Base-by-base conservation (phyloP, 2,113 vertebrate species). In the Antennarius striatus region DNA sequence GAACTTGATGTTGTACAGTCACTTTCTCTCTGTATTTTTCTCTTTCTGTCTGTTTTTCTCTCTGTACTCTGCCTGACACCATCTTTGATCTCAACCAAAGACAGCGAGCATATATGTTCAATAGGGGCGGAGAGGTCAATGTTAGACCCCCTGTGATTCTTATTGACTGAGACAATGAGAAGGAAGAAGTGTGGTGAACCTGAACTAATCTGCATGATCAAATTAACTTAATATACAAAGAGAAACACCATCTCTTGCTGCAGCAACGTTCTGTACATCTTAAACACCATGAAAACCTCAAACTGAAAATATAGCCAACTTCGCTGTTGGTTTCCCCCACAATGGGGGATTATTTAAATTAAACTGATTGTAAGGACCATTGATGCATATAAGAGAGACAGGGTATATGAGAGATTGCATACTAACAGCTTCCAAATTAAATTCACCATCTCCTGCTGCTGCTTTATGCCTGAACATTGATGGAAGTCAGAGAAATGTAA, bases 1-100 rank as follows among this genome's bases (percentile, higher is more conserved):
- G 75, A 75, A 80, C 73, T 78, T 82, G 76, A 89, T 89, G 75
- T 84, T 77, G 66, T 84, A 81, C 78, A 57, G 63, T 85, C 75
- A 82, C 73, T 83, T 84, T 81, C 73, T 85, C 63, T 86, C 5
- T 2, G 62, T 83, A 63, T 58, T 71, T 74, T 60, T 72, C 63
- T 65, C 60, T 69, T 49, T 60, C 59, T 63, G 39, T 74, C 75
- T 62, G 60, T 73, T 68, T 81, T 75, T 83, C 60, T 45, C 29
- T 12, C 55, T 66, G 61, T 82, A 80, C 73, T 68, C 14, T 45
- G 66, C 50, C 63, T 71, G 59, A 15, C 77, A 65, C 68, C 54
- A 9, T 53, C 82, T 86, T 86, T 82, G 86, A 88, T 89, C 73
- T 68, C 7, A 0, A 49, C 46, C 42, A 1, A 66, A 72, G 71